Base-by-base conservation (phyloP, 2,797 vertebrate species). In the Hyperoplus immaculatus region DNA sequence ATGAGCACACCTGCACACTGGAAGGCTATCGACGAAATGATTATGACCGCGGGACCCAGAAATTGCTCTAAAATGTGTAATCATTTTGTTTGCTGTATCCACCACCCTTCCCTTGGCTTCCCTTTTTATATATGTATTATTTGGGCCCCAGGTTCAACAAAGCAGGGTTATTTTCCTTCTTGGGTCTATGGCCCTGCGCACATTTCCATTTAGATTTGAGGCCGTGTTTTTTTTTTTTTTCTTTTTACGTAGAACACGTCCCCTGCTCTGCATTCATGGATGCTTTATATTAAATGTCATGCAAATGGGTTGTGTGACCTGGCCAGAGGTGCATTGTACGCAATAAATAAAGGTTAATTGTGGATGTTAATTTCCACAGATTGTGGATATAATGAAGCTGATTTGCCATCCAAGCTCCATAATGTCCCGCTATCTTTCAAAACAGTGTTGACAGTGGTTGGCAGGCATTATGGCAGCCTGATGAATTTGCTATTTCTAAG, bases 1-100 rank as follows among this genome's bases (percentile, higher is more conserved):
- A 95, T 92, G 92, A 76, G 93, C 80, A 87, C 95, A 94, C 94
- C 95, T 95, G 95, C 94, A 94, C 92, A 91, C 93, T 94, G 91
- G 92, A 95, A 93, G 90, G 91, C 93, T 95, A 96, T 96, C 82
- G 95, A 95, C 94, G 93, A 89, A 94, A 93, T 95, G 94, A 95
- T 95, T 95, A 95, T 87, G 88, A 93, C 93, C 86, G 89, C 93
- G 79, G 92, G 91, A 94, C 88, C 93, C 88, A 89, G 90, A 94
- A 94, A 95, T 95, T 93, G 93, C 91, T 94, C 90, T 91, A 93
- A 94, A 95, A 95, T 93, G 91, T 93, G 92, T 94, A 95, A 96
- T 95, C 93, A 94, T 95, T 95, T 92, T 94, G 93, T 94, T 94
- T 94, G 92, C 88, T 88, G 90, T 91, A 92, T 89, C 89, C 88